Percentiles rank a stretch among this genome's conserved stretches.
Conservation (phyloP, 1,140 invertebrate genomes). For the Polypedilum vanderplanki region DNA sequence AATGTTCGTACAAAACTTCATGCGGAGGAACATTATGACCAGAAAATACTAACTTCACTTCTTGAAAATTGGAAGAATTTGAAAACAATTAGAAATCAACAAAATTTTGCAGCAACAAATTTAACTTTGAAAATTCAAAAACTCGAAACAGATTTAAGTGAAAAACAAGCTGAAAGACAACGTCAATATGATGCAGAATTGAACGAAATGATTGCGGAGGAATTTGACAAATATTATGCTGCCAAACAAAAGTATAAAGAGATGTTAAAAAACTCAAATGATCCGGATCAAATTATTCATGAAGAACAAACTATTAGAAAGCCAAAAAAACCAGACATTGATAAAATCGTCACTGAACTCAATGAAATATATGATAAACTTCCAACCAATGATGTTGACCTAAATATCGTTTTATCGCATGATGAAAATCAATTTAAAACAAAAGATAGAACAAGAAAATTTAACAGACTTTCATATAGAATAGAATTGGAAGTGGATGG, state of each 20-base stretch:
- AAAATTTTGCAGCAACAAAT: slow-evolving; percentile 41
- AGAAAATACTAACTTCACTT: slow-evolving; percentile 38
- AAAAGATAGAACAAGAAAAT: slow-evolving; percentile 38
- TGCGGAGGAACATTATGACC: slow-evolving; percentile 38
- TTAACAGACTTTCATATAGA: slow-evolving; percentile 32
- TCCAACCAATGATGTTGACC: slow-evolving; percentile 47
- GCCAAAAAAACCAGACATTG: slow-evolving; percentile 40
- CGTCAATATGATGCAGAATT: slow-evolving; percentile 40
- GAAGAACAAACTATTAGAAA: slow-evolving; percentile 30
- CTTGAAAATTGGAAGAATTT: slow-evolving; percentile 43
- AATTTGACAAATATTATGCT: slow-evolving; percentile 39
- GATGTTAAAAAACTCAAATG: slow-evolving; percentile 30
- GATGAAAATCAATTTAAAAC: slow-evolving; percentile 35
- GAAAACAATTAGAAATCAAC: slow-evolving; percentile 40
- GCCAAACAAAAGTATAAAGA: slow-evolving; percentile 34
- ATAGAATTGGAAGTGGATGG: slow-evolving; percentile 37
- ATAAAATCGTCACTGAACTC: slow-evolving; percentile 38
- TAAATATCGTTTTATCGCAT: slow-evolving; percentile 43
- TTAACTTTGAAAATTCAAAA: slow-evolving; percentile 42
- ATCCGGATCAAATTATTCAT: slow-evolving; percentile 33
- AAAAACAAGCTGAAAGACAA: slow-evolving; percentile 35
- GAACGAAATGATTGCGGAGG: slow-evolving; percentile 42
- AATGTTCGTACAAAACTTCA: slow-evolving; percentile 40
- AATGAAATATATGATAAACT: slow-evolving; percentile 40
- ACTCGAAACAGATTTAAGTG: slow-evolving; percentile 33